Evolutionary conservation across 2,797 vertebrate species (phyloP).

Genomic region (Moxostoma hubbsi): DNA sequence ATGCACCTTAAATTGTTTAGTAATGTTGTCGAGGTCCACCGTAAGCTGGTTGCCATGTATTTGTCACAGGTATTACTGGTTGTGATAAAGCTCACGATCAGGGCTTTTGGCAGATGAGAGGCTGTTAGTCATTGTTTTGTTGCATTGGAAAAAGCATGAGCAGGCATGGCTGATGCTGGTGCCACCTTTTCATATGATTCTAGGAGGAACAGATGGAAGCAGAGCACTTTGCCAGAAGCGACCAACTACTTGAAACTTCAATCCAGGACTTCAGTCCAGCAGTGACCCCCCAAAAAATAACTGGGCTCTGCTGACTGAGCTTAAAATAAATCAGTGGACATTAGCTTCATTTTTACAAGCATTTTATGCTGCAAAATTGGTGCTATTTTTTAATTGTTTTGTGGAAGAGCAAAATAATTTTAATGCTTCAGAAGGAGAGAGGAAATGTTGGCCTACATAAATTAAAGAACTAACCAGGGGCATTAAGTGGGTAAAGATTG

Average conservation of each 20-base stretch:
- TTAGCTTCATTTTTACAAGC: conserved; percentile 17
- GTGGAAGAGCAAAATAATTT: neutral
- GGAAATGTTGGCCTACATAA: conserved; percentile 34
- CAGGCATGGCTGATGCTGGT: conserved; percentile 33
- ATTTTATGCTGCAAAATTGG: conserved; percentile 19
- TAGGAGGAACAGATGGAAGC: conserved; percentile 58
- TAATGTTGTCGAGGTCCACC: conserved; percentile 74
- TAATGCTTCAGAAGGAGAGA: neutral
- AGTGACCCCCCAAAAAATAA: conserved; percentile 54
- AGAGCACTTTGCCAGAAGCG: conserved; percentile 56
- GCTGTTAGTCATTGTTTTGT: conserved; percentile 83
- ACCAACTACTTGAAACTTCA: conserved; percentile 59
- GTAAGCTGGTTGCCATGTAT: conserved; percentile 87
- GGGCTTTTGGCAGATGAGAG: conserved; percentile 85
- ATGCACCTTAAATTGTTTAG: conserved; percentile 88
- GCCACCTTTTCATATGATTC: conserved; percentile 41
- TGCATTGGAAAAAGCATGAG: conserved; percentile 79
- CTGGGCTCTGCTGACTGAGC: conserved; percentile 51
- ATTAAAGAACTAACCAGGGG: conserved; percentile 38
- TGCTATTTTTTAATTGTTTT: neutral
- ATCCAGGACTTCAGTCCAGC: conserved; percentile 37
- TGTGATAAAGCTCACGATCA: conserved; percentile 90
- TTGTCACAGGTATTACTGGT: conserved; percentile 92
- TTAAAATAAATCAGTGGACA: conserved; percentile 58
- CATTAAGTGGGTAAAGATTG: conserved; percentile 34